A percentile compares a stretch with the other conserved stretches of the same genome.
Conservation (phyloP, 2,797 vertebrate species). For the Cirrhinus mrigala region DNA sequence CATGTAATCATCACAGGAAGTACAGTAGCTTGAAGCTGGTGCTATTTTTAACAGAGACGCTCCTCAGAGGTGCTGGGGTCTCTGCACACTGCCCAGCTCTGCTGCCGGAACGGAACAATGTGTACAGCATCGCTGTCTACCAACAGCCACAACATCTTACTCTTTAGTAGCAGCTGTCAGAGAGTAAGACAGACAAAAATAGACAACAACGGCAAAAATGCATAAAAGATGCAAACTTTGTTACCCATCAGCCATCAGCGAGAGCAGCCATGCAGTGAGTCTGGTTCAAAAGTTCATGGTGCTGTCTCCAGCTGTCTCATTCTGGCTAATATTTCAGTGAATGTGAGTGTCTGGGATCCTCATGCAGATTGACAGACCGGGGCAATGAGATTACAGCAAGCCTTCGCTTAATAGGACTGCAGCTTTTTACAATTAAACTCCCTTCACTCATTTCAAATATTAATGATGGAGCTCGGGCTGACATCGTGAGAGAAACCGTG, state of each 20-base stretch:
- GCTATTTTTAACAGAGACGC: slow-evolving; percentile 56
- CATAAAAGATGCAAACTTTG: slow-evolving; percentile 41
- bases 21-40: slow-evolving; percentile 48
- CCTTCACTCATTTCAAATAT: slow-evolving; percentile 65
- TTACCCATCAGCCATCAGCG: slow-evolving; percentile 46
- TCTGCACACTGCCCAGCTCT: slow-evolving; percentile 50
- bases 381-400: slow-evolving; percentile 65
- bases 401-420: slow-evolving; percentile 57
- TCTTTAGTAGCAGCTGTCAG: slow-evolving; percentile 58
- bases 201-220: slow-evolving; percentile 57
- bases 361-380: slow-evolving; percentile 63
- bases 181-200: slow-evolving; percentile 54
- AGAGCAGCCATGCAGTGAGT: slow-evolving; percentile 46
- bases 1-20: slow-evolving; percentile 52
- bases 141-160: slow-evolving; percentile 54
- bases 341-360: slow-evolving; percentile 58
- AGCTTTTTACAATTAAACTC: slow-evolving; percentile 63
- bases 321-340: slow-evolving; percentile 55
- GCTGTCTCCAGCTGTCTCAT: slow-evolving; percentile 50
- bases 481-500: slow-evolving; percentile 37
- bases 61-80: slow-evolving; percentile 36
- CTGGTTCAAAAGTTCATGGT: slow-evolving; percentile 61
- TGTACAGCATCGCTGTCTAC: slow-evolving; percentile 50
- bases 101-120: slow-evolving; percentile 45
- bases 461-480: slow-evolving; percentile 55